phyloP scores from a whole-genome alignment of 2,797 vertebrate species.

The Nannoperca australis region DNA sequence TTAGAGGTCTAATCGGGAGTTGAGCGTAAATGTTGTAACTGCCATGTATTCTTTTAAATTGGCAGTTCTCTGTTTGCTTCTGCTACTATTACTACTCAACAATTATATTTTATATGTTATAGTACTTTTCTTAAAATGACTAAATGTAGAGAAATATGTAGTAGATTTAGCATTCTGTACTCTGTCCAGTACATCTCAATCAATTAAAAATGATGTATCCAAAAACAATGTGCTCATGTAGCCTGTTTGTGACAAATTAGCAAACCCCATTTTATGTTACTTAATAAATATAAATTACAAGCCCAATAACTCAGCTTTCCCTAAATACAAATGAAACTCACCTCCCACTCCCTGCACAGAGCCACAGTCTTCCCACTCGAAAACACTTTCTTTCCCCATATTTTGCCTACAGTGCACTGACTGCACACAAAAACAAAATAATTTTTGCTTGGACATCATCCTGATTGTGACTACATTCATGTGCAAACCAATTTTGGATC shows the following conservation, averaged over 20 bases:
- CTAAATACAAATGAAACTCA: slow-evolving; percentile 70
- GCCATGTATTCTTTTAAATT: neutral
- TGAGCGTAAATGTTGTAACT: neutral
- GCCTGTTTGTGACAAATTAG: slow-evolving; percentile 10
- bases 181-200: neutral
- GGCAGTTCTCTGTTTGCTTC: neutral
- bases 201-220: slow-evolving; percentile 22
- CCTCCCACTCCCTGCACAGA: slow-evolving; percentile 63
- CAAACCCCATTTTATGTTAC: slow-evolving; percentile 25
- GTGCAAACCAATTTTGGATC: slow-evolving; percentile 6
- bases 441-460: slow-evolving; percentile 12
- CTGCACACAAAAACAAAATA: slow-evolving; percentile 8
- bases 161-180: neutral
- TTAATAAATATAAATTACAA: slow-evolving; percentile 27
- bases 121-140: neutral
- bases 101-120: neutral
- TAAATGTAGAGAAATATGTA: neutral
- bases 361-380: slow-evolving; percentile 50
- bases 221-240: slow-evolving; percentile 10
- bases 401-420: slow-evolving; percentile 7
- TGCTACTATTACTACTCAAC: neutral
- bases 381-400: slow-evolving; percentile 16
- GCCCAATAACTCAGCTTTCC: slow-evolving; percentile 49
- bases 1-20: too few relatives aligned
- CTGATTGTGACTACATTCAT: neutral